Percentiles rank a stretch among this genome's conserved stretches.
phyloP scores from a whole-genome alignment of 2,797 vertebrate genomes.

The Nyctibius grandis region DNA sequence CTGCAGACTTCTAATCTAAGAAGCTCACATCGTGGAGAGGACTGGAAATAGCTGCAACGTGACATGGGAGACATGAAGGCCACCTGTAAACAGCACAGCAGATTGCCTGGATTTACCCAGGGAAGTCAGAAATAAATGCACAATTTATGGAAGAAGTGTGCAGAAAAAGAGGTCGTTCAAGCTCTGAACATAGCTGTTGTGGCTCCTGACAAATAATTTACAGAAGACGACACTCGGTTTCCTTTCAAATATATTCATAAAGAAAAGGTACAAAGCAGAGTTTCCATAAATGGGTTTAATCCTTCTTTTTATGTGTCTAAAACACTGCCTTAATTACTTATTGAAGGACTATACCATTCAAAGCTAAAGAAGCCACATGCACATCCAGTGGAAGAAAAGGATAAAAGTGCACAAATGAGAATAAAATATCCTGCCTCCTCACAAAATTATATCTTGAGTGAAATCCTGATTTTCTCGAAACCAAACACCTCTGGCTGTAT shows the following conservation, averaged over 20 bases:
- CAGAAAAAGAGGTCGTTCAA: background rate
- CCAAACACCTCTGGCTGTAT: background rate
- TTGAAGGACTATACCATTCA: background rate
- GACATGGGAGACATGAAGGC: background rate
- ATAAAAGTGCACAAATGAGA: background rate
- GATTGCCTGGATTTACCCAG: background rate
- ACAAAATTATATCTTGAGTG: background rate
- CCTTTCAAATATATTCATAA: conserved; percentile 24
- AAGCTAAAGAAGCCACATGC: background rate
- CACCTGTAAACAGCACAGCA: background rate
- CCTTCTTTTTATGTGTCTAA: conserved; percentile 26
- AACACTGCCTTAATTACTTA: conserved; percentile 2
- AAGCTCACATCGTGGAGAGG: background rate
- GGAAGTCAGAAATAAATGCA: conserved; percentile 25
- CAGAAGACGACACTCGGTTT: background rate
- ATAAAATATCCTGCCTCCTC: conserved; percentile 2
- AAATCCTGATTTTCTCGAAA: background rate
- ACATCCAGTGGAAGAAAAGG: background rate
- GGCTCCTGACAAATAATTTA: background rate
- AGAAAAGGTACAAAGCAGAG: background rate
- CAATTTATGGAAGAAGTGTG: background rate
- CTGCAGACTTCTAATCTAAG: background rate
- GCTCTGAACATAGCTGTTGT: conserved; percentile 3
- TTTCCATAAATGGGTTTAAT: conserved; percentile 33
- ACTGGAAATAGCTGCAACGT: background rate